Evolutionary conservation across 35 echinoderm and acorn worm species (phyloP).

Genomic region (Lytechinus pictus): DNA sequence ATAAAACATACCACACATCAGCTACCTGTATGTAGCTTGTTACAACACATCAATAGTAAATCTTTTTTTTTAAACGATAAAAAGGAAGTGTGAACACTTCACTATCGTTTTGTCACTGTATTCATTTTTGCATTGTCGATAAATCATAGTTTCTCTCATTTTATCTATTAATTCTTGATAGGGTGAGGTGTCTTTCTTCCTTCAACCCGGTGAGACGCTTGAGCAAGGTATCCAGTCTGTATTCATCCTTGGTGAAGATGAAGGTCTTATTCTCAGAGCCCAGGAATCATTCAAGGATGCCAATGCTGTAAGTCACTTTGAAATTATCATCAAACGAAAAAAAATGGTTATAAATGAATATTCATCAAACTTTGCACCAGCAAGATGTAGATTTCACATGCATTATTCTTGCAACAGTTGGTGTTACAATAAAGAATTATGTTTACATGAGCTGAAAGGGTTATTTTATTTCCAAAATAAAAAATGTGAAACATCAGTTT

Average conservation of each 20-base stretch:
- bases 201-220: slow-evolving; percentile 91
- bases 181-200: slow-evolving; percentile 99
- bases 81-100: background rate
- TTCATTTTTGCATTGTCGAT: too few species aligned
- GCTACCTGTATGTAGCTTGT: too few species aligned
- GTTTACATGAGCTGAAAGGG: too few species aligned
- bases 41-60: too few species aligned
- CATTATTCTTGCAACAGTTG: too few species aligned
- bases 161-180: slow-evolving; percentile 1
- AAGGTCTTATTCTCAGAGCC: slow-evolving; percentile 88
- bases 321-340: background rate
- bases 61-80: background rate
- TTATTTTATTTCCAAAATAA: too few species aligned
- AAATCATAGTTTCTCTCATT: background rate
- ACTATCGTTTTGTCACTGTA: background rate
- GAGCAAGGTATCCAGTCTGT: slow-evolving; percentile 96
- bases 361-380: too few species aligned
- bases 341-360: too few species aligned
- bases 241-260: slow-evolving; percentile 95
- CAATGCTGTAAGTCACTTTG: slow-evolving; percentile 64
- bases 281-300: slow-evolving; percentile 91
- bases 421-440: too few species aligned
- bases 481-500: too few species aligned
- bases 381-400: too few species aligned
- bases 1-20: too few species aligned